A percentile compares a stretch with the other conserved stretches of the same genome.
phyloP scores from a whole-genome alignment of 2,888 invertebrate species.

The Pherbina coryleti region DNA sequence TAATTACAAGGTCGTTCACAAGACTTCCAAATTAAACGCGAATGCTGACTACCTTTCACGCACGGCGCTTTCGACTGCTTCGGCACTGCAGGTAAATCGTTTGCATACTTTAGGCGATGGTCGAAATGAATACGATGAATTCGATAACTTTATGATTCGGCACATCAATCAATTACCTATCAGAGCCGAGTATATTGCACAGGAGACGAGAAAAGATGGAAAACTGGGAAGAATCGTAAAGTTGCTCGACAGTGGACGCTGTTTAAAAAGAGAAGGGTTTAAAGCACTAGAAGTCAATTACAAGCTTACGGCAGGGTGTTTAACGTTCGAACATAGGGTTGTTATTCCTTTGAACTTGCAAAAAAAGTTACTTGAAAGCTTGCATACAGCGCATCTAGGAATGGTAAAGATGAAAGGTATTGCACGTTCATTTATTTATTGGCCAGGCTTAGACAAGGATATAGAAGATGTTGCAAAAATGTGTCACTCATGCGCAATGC shows the following conservation, averaged over 20 bases:
- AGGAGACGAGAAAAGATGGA: conserved; percentile 19
- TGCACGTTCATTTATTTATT: too few relatives aligned
- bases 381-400: too few relatives aligned
- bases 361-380: conserved; percentile 34
- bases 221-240: conserved; percentile 1
- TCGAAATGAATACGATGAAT: too few relatives aligned
- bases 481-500: too few relatives aligned
- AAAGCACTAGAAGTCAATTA: conserved; percentile 11
- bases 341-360: not conserved
- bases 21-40: not conserved
- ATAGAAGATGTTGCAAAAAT: too few relatives aligned
- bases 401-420: too few relatives aligned
- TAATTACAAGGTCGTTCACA: not conserved
- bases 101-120: too few relatives aligned
- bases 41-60: conserved; percentile 1
- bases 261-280: conserved; percentile 7
- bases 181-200: not conserved
- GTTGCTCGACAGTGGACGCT: conserved; percentile 2
- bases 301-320: conserved; percentile 12
- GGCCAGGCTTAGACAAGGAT: too few relatives aligned
- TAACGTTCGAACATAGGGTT: conserved; percentile 14
- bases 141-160: too few relatives aligned
- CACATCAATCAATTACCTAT: too few relatives aligned
- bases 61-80: too few relatives aligned
- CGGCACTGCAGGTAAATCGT: too few relatives aligned